A percentile compares a stretch with the other conserved stretches of the same genome.
These are phyloP conservation scores for Eulithis testata DNA, from an alignment of 2,888 invertebrate genomes.

Conservation along the genomic window DNA sequence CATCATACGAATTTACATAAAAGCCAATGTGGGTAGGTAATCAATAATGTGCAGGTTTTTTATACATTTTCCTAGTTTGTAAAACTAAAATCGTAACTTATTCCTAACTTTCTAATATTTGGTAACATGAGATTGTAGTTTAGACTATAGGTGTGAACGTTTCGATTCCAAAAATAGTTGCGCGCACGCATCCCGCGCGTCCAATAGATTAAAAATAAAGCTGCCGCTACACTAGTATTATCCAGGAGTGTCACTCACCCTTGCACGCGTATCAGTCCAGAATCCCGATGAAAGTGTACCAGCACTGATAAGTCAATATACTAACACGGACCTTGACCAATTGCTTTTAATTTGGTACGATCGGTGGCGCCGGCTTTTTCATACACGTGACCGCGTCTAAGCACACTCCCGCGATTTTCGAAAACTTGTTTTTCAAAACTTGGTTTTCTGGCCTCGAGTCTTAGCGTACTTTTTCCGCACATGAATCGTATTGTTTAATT, in stretches of 20 bases:
- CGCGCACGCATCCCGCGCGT: conserved; percentile 68
- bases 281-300: conserved; percentile 51
- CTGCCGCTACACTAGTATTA: conserved; percentile 57
- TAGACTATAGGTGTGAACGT: conserved; percentile 69
- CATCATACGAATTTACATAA: conserved; percentile 6
- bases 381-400: conserved; percentile 59
- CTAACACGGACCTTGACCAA: conserved; percentile 65
- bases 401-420: conserved; percentile 61
- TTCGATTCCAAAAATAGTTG: conserved; percentile 76
- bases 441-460: conserved; percentile 35
- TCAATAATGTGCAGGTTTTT: neutral
- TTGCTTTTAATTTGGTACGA: conserved; percentile 57
- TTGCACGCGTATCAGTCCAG: conserved; percentile 55
- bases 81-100: conserved; percentile 2
- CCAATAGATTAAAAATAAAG: conserved; percentile 72
- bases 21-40: neutral
- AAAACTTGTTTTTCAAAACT: conserved; percentile 44
- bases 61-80: conserved; percentile 7
- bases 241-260: conserved; percentile 75
- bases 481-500: conserved; percentile 49
- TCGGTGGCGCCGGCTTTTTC: conserved; percentile 65
- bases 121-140: conserved; percentile 75
- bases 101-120: conserved; percentile 51
- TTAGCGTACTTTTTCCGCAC: conserved; percentile 44
- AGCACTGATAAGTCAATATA: conserved; percentile 63